Conservation (phyloP, 2,797 vertebrate genomes). For the Eurystomus glaucurus region DNA sequence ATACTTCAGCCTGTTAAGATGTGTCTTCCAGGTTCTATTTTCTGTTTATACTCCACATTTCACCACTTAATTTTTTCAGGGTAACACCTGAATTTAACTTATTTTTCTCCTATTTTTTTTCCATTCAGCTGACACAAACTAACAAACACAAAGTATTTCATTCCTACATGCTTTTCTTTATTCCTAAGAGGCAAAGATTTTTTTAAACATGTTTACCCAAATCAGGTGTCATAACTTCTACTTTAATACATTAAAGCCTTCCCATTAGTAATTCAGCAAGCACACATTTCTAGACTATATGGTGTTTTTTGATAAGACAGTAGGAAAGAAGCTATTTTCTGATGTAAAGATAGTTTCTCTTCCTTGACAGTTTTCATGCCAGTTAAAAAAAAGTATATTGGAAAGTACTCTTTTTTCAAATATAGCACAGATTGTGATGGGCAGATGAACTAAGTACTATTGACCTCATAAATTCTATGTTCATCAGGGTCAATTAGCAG, state of each 20-base stretch:
- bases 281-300: not conserved
- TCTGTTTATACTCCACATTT: not conserved
- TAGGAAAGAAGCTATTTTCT: conserved; percentile 49
- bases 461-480: not conserved
- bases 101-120: not conserved
- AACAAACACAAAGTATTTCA: not conserved
- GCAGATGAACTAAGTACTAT: not conserved
- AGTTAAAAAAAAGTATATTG: not conserved
- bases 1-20: not conserved
- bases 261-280: conserved; percentile 11
- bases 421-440: not conserved
- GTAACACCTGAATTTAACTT: not conserved
- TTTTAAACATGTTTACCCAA: not conserved
- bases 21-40: not conserved
- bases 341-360: conserved; percentile 52
- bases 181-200: not conserved
- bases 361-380: not conserved
- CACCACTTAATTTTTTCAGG: not conserved
- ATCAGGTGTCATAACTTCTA: not conserved
- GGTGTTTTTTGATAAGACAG: conserved; percentile 31
- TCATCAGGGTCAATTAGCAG: not conserved
- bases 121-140: not conserved
- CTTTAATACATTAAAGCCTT: not conserved
- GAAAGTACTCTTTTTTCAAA: conserved; percentile 3
- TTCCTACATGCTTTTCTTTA: not conserved